Evolutionary conservation across 2,797 vertebrate genomes (phyloP), one percentile per base, ranked within the genome.

Genomic region (Bradypodion ventrale): DNA sequence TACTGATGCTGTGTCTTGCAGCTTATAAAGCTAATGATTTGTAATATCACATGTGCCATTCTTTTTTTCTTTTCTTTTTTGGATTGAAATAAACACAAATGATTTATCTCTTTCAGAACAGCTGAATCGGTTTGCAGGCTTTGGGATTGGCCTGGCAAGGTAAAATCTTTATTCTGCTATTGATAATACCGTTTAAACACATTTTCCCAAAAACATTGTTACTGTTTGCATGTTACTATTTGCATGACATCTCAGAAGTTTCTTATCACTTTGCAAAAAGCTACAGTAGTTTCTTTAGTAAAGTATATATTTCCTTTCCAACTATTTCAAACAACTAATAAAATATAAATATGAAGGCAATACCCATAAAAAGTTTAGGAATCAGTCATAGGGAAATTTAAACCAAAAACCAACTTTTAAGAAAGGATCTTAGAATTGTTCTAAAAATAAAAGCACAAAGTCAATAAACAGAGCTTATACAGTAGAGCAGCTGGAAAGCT

Each of bases 131-230:
- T 99, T 99, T 93, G 98, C 98, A 63, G 98, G 98, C n/a, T 99
- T 99, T 90, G 98, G 98, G 40, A 98, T 99, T 89, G 98, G 98
- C 86, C 97, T 99, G 59, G 98, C 98, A 92, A 99, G 98, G 98
- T 99, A 95, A 94, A 83, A 87, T 1, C 72, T 87, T 0, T 59
- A 3, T 65, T 68, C 4, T 73, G 46, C 83, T 19, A 25, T 0
- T 84, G 23, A 16, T 62, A 46, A 23, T 19, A 46, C 66, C 85
- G 68, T 3, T 46, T 80, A 0, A 60, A 56, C 59, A 9, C 3
- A 74, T 5, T 52, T 74, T 83, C 0, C 1, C 0, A 69, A 0
- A 25, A 0, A 52, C 3, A 0, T 0, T 6, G 52, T 23, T 40
- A 0, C 32, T 1, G 13, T 68, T 23, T 82, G 0, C 16, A 73